Evolutionary conservation across 2,797 vertebrate species (phyloP).

Genomic region (Sebastes flavidus): DNA sequence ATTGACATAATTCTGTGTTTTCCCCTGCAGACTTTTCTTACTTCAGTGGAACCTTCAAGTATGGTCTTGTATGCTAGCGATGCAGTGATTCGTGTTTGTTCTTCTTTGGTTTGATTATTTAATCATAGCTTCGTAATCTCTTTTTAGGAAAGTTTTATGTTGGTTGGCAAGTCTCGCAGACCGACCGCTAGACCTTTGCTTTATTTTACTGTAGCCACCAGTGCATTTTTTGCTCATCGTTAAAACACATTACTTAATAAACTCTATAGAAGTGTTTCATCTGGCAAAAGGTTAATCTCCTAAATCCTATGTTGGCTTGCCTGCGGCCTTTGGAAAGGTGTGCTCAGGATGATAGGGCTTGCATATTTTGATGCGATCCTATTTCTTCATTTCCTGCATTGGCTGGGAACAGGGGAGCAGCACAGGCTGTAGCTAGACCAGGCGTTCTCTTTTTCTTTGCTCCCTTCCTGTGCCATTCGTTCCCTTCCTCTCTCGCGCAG

Average conservation of each 20-base stretch:
- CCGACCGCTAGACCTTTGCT: background rate
- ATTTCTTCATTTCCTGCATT: constrained; percentile 85
- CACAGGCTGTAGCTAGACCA: constrained; percentile 64
- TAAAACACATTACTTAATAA: constrained; percentile 60
- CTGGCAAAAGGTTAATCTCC: constrained; percentile 59
- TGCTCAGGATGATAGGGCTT: constrained; percentile 67
- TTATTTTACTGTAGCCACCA: constrained; percentile 27
- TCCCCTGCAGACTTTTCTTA: background rate
- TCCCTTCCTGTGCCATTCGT: constrained; percentile 43
- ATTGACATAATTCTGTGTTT: background rate
- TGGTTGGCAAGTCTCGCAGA: constrained; percentile 1
- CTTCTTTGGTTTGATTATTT: constrained; percentile 13
- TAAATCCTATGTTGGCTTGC: constrained; percentile 54
- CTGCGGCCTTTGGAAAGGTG: constrained; percentile 74
- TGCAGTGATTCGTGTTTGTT: background rate
- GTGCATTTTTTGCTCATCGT: constrained; percentile 21
- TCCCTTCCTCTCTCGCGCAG: constrained; percentile 38
- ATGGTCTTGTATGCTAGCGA: background rate
- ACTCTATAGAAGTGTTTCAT: constrained; percentile 49
- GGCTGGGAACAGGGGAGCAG: constrained; percentile 69
- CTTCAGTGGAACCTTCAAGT: background rate
- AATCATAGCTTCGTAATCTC: background rate
- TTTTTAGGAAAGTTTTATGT: constrained; percentile 4
- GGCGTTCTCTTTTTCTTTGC: constrained; percentile 48
- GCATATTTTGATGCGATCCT: constrained; percentile 84